Base-by-base conservation (phyloP, 2,113 vertebrate genomes). In the Parotia lawesii region DNA sequence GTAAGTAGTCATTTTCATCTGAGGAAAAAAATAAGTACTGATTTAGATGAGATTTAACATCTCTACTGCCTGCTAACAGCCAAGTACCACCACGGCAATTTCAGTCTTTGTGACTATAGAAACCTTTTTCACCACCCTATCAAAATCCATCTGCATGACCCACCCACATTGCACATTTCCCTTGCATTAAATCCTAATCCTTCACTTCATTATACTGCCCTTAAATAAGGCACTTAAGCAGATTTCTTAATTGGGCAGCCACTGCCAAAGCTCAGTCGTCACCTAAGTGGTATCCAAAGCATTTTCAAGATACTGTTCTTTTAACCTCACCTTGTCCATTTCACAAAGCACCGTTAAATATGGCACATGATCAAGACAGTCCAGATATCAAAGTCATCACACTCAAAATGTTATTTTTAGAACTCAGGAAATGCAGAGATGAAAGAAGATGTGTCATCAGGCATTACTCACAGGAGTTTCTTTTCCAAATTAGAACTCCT, bases 1-100 rank as follows among this genome's bases (percentile, higher is more conserved):
- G 29, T 82, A 95, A 96, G 85, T 48, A 95, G 91, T 65, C 79
- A 79, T 96, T 93, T 96, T 91, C 75, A 94, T 94, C 73, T 77
- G 60, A 75, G 58, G 85, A 54, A 86, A 91, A 94, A 95, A 96
- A 89, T 38, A 53, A 47, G 93, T 37, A 78, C 40, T 75, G 73
- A 78, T 69, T 87, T 64, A 54, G 71, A 95, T 95, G 29, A 94
- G 81, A 89, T 91, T 96, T 86, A 90, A 92, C 40, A 78, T 73
- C 27, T 47, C 64, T 89, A 64, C 73, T 85, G 82, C 67, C 56
- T 90, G 64, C 75, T 93, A 93, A 90, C 22, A 92, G 72, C 67
- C 88, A 89, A 97, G 72, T 65, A 95, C 66, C 82, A 93, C 40
- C 69, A 83, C 42, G 58, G 56, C 58, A 65, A 48, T 91, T 91